Base-by-base conservation (phyloP, 2,113 vertebrate species). In the Brachypodius melanocephalos region DNA sequence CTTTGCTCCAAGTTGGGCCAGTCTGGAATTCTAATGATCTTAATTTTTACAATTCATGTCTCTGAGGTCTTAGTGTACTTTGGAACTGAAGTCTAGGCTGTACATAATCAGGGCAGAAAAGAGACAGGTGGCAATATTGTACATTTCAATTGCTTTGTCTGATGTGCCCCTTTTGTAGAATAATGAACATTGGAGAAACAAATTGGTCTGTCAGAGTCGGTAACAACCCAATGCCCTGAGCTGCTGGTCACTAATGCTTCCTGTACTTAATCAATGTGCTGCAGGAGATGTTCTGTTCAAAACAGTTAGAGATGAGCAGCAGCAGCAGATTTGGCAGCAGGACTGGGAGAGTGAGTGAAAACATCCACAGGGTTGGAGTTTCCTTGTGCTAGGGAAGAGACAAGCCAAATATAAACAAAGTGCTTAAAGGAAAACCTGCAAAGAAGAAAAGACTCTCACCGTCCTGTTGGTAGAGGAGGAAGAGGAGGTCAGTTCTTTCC, bases 161-260 rank as follows among this genome's bases (percentile, higher is more conserved):
- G 80, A 93, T 96, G 85, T 92, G 80, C 72, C 61, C 58, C 89
- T 95, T 89, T 87, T 90, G 82, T 91, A 89, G 92, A 95, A 88
- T 97, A 96, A 95, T 89, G 89, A 95, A 79, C 62, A 45, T 5
- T 78, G 81, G 94, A 93, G 90, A 97, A 96, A 97, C 93, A 96
- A 97, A 96, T 94, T 93, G 91, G 82, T 94, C 88, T 95, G 82
- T 93, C 89, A 86, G 89, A 92, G 80, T 83, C 94, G 87, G 92
- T 97, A 94, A 97, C 72, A 91, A 95, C 88, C 77, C 89, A 67
- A 17, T 87, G 77, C 78, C 57, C 91, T 91, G 80, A 90, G 85
- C 93, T 94, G 96, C 73, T 91, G 91, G 94, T 94, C 79, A 51
- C 34, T 75, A 93, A 72, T 77, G 66, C 28, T 83, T 89, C 69